Conservation (phyloP, 2,888 invertebrate genomes). For the Ashinkailepas kermadecensis region DNA sequence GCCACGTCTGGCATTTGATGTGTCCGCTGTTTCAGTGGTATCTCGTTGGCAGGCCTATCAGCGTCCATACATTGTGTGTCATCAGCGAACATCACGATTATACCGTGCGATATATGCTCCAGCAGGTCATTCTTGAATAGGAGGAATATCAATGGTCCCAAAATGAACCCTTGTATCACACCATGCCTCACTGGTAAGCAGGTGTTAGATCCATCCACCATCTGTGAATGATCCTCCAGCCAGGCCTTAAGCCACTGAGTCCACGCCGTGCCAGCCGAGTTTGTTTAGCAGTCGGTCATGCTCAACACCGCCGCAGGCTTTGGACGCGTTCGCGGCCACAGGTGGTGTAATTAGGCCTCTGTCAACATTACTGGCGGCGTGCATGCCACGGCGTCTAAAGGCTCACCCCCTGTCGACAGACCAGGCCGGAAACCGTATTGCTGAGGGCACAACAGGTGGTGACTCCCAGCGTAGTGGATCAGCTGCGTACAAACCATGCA, state of each 20-base stretch:
- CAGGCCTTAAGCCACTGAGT: background rate
- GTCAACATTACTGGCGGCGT: background rate
- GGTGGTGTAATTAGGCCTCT: background rate
- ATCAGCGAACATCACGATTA: background rate
- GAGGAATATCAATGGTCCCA: background rate
- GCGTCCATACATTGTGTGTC: background rate
- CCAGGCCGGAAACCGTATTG: background rate
- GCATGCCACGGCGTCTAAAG: background rate
- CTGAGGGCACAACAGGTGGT: background rate
- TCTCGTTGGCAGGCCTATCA: background rate
- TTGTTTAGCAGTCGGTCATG: background rate
- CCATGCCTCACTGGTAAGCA: background rate
- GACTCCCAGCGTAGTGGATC: background rate
- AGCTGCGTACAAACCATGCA: background rate
- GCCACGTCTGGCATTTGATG: background rate
- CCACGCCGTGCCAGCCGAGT: background rate
- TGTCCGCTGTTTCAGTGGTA: background rate
- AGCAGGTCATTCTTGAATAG: background rate
- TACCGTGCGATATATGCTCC: background rate
- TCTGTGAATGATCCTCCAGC: background rate
- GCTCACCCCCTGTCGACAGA: background rate
- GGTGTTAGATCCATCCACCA: background rate
- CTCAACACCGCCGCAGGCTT: background rate
- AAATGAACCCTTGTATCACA: background rate
- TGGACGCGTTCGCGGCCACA: background rate